Percentiles rank a stretch among this genome's conserved stretches.
Evolutionary conservation across 2,888 invertebrate genomes (phyloP).

Genomic region (Mimumesa dahlbomi): DNA sequence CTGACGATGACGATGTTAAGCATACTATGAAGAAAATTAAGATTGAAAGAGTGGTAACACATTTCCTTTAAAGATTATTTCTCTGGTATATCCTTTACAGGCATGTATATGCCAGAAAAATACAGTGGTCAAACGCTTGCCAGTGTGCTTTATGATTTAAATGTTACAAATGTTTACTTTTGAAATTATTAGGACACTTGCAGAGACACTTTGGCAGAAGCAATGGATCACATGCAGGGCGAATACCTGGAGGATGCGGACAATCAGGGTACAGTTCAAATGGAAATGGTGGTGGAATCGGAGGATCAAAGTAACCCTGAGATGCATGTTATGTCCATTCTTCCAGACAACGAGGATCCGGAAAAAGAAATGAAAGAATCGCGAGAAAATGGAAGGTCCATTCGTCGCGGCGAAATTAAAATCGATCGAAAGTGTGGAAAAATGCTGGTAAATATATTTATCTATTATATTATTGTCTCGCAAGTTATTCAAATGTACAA

Average conservation of each 20-base stretch:
- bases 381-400: slow-evolving; percentile 32
- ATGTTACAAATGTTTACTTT: slow-evolving; percentile 22
- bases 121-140: no score
- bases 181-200: slow-evolving; percentile 45
- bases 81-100: no score
- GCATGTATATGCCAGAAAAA: no score
- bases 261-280: slow-evolving; percentile 65
- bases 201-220: slow-evolving; percentile 72
- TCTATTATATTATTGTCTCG: no score
- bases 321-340: slow-evolving; percentile 40
- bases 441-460: slow-evolving; percentile 45
- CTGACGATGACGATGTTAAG: slow-evolving; percentile 55
- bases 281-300: slow-evolving; percentile 72
- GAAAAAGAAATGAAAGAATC: slow-evolving; percentile 40
- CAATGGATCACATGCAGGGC: slow-evolving; percentile 75
- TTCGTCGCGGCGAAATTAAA: slow-evolving; percentile 31
- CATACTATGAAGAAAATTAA: slow-evolving; percentile 58
- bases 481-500: no score
- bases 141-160: no score
- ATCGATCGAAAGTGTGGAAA: slow-evolving; percentile 41
- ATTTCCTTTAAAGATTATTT: background rate
- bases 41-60: slow-evolving; percentile 51
- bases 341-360: slow-evolving; percentile 54
- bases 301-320: slow-evolving; percentile 54
- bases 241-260: slow-evolving; percentile 70